Conservation (phyloP, 2,113 vertebrate genomes). For the Oryzias curvinotus region DNA sequence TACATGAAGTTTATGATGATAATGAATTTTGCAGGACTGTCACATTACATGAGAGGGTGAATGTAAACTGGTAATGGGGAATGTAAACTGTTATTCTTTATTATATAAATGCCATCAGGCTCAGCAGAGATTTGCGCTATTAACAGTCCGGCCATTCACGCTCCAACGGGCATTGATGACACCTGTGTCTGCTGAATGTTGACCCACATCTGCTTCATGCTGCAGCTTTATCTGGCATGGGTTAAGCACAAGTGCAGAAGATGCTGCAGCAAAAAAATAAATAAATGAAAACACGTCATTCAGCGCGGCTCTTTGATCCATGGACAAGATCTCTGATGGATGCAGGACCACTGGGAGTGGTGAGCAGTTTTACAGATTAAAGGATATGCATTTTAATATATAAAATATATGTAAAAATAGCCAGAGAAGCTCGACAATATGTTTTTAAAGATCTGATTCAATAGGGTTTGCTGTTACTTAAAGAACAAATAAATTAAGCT, state of each 20-base stretch:
- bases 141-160: constrained; percentile 26
- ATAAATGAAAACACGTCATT: no score
- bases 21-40: not conserved
- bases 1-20: not conserved
- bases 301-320: not conserved
- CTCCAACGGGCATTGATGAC: constrained; percentile 39
- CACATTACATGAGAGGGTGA: not conserved
- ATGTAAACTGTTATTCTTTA: not conserved
- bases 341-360: not conserved
- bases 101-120: not conserved
- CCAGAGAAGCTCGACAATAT: no score
- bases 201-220: constrained; percentile 35
- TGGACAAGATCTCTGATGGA: not conserved
- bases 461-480: no score
- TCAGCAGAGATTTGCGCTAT: constrained; percentile 7
- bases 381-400: no score
- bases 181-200: constrained; percentile 37
- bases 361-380: no score
- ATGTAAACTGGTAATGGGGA: constrained; percentile 3
- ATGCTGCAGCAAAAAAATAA: not conserved
- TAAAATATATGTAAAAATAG: no score
- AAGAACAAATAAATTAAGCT: no score
- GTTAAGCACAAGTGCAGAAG: not conserved
- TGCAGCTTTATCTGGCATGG: constrained; percentile 1
- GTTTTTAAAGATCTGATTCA: no score